Base-by-base conservation (phyloP, 2,888 invertebrate genomes). In the Aethes cnicana region DNA sequence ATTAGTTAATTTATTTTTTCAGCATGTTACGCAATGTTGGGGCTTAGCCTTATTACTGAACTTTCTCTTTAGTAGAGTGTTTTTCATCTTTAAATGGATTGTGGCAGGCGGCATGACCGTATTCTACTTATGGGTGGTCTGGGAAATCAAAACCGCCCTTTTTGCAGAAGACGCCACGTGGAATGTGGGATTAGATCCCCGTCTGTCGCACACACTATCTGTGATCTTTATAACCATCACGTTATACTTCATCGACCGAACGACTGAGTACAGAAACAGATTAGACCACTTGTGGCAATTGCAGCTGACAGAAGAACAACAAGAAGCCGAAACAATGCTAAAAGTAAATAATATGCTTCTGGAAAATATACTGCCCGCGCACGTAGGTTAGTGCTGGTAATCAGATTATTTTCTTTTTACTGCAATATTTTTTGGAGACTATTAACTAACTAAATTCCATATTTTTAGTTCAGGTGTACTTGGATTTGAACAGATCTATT, bases 341-440 rank as follows among this genome's bases (percentile, higher is more conserved):
- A 94, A 94, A 63, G 95, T 97, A 0, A 98, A 98, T 78, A 96
- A 95, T 67, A 93, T 97, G 81, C 89, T 98, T 25, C 91, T 98
- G 26, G 94, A 96, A 69, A 98, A 98, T 75, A 98, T 98, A 69
- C 88, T 98, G 26, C 98, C 98, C 0, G 93, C 93, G 12, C 97
- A 98, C 80, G 98, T 98, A 58, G 97, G 96, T 96, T 77, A 72
- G 92, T 70, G 54, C 3, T n/a, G n/a, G n/a, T n/a, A n/a, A n/a
- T n/a, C n/a, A n/a, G n/a, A 6, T n/a, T 21, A 37, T 9, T 7
- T 35, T 18, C 6, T 9, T 9, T 32, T 8, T 33, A 33, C 16
- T 28, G 7, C 9, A 9, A 6, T 2, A 28, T 2, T 1, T 12
- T 23, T 7, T 23, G 1, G 8, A 0, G n/a, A 6, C n/a, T 12